These are phyloP conservation scores for Loxodonta africana DNA, from an alignment of 2,113 vertebrate species.

Conservation along the genomic window DNA sequence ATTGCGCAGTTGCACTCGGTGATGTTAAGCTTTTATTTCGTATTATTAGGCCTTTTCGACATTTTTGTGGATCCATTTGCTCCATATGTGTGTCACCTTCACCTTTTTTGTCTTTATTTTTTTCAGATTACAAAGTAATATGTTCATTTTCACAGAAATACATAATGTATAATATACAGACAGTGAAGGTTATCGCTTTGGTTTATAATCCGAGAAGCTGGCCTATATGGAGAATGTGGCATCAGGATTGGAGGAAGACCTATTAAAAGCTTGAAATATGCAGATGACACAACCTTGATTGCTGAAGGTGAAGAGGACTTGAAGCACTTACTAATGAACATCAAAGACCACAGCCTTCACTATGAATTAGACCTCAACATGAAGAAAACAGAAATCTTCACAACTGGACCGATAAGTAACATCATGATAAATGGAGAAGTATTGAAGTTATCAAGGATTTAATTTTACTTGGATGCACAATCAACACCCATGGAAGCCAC, in stretches of 20 bases:
- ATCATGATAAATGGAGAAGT: not conserved
- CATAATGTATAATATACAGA: fast-evolving
- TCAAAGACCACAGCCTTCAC: not conserved
- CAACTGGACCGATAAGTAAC: not conserved
- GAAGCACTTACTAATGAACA: not conserved
- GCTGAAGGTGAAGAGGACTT: not conserved
- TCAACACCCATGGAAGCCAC: not conserved
- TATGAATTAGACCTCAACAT: not conserved
- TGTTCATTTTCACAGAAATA: not conserved
- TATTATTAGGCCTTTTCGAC: not conserved
- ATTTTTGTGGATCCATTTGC: not conserved
- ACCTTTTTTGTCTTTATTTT: not conserved
- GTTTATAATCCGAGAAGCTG: not conserved
- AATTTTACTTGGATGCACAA: too few relatives aligned
- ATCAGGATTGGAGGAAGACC: too few relatives aligned
- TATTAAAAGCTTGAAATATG: not conserved
- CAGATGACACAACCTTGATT: not conserved
- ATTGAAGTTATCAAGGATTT: not conserved
- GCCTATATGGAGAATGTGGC: too few relatives aligned
- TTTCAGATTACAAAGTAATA: not conserved
- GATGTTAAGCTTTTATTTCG: not conserved
- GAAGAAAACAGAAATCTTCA: not conserved
- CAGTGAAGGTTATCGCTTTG: not conserved
- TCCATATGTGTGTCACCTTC: not conserved
- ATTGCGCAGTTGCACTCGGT: not conserved